Conservation (phyloP, 2,797 vertebrate genomes). For the Percopsis omiscomaycus region DNA sequence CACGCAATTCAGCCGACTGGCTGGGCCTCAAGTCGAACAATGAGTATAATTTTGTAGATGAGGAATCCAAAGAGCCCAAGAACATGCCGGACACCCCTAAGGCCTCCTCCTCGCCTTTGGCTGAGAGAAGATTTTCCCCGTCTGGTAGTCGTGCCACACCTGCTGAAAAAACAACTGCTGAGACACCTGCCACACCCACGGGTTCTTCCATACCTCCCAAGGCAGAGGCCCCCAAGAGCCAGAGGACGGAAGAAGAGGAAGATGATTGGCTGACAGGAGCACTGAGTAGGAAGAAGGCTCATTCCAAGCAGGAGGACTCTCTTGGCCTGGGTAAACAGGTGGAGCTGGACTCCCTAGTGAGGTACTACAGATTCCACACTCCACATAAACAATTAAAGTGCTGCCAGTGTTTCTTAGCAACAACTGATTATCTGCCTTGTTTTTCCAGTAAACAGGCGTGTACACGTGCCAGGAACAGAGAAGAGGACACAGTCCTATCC, state of each 20-base stretch:
- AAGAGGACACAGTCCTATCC: slow-evolving; percentile 23
- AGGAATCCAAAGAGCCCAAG: slow-evolving; percentile 31
- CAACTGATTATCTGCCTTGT: neutral
- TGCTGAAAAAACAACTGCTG: slow-evolving; percentile 35
- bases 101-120: slow-evolving; percentile 38
- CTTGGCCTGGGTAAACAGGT: slow-evolving; percentile 31
- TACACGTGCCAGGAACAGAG: slow-evolving; percentile 39
- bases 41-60: slow-evolving; percentile 34
- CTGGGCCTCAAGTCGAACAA: slow-evolving; percentile 81
- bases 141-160: slow-evolving; percentile 28
- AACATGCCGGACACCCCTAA: slow-evolving; percentile 25
- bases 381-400: neutral
- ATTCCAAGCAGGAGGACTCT: slow-evolving; percentile 44
- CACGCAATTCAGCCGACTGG: slow-evolving; percentile 78
- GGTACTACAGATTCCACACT: slow-evolving; percentile 49
- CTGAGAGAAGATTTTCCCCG: slow-evolving; percentile 30
- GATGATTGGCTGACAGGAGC: slow-evolving; percentile 81
- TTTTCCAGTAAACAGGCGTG: slow-evolving; percentile 63
- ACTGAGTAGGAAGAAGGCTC: slow-evolving; percentile 78
- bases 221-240: slow-evolving; percentile 35
- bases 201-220: slow-evolving; percentile 23
- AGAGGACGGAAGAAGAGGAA: slow-evolving; percentile 45
- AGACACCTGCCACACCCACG: slow-evolving; percentile 7
- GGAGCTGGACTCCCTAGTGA: slow-evolving; percentile 27
- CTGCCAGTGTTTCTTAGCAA: neutral